Conservation (phyloP, 2,888 invertebrate genomes). For the Lamellibrachia satsuma region DNA sequence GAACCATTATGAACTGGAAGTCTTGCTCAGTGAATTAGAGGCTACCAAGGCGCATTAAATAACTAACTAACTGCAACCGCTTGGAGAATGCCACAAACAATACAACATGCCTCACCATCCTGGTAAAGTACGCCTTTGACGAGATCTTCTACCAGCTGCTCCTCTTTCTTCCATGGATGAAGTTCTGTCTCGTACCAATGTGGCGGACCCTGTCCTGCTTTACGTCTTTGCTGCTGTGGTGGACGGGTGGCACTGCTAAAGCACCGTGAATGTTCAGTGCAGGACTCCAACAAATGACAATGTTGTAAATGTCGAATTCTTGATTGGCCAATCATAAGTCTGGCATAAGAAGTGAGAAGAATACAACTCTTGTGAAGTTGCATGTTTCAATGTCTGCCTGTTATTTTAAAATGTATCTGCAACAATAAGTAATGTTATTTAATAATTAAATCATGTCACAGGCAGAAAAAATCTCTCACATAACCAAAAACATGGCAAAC, state of each 20-base stretch:
- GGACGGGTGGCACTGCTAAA: background rate
- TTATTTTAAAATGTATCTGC: background rate
- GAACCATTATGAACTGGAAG: background rate
- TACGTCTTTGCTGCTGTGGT: background rate
- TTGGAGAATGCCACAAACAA: background rate
- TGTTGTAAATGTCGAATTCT: background rate
- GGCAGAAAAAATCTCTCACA: no score
- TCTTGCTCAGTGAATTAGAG: background rate
- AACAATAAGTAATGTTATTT: background rate
- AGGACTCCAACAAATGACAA: background rate
- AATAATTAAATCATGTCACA: background rate
- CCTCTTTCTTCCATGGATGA: background rate
- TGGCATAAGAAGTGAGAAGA: background rate
- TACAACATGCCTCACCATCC: background rate
- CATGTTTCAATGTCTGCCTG: background rate
- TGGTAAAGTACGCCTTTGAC: background rate
- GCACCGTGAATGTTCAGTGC: background rate
- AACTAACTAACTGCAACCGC: background rate
- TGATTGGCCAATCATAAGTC: background rate
- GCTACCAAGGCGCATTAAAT: background rate
- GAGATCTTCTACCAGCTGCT: background rate
- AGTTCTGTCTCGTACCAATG: conserved; percentile 13
- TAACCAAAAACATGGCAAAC: no score
- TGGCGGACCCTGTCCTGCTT: background rate
- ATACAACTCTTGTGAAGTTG: background rate